A percentile compares a stretch with the other conserved stretches of the same genome.
Evolutionary conservation across 2,888 invertebrate genomes (phyloP).

Genomic region (Nudaria mundana): DNA sequence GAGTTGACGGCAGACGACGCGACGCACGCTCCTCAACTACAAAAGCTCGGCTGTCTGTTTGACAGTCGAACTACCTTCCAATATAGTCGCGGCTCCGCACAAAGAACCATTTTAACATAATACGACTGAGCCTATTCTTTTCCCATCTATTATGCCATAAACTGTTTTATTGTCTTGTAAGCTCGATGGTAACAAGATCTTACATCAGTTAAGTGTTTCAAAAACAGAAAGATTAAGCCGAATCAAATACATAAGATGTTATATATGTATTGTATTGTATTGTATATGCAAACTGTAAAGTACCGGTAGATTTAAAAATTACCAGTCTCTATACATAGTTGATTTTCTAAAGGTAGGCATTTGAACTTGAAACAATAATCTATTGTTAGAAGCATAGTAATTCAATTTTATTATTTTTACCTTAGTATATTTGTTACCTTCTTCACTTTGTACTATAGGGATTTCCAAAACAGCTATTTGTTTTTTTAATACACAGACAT

Average conservation of each 20-base stretch:
- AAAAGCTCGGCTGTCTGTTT: slow-evolving; percentile 35
- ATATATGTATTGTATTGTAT: too few relatives aligned
- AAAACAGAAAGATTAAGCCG: slow-evolving; percentile 16
- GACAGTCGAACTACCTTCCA: slow-evolving; percentile 43
- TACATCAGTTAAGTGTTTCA: slow-evolving; percentile 33
- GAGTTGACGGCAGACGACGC: slow-evolving; percentile 29
- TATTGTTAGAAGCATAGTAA: too few relatives aligned
- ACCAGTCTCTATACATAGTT: too few relatives aligned
- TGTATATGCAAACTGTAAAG: too few relatives aligned
- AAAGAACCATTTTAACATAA: slow-evolving; percentile 70
- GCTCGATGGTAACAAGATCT: slow-evolving; percentile 47
- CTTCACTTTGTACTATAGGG: too few relatives aligned
- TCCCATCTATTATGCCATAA: slow-evolving; percentile 46
- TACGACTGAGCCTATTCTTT: slow-evolving; percentile 56
- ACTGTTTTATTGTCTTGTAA: slow-evolving; percentile 56
- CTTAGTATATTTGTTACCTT: too few relatives aligned
- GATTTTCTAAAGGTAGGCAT: too few relatives aligned
- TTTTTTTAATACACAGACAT: too few relatives aligned
- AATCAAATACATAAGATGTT: neutral
- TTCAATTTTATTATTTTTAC: too few relatives aligned
- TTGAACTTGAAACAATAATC: too few relatives aligned
- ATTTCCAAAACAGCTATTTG: too few relatives aligned
- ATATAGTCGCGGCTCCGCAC: slow-evolving; percentile 41
- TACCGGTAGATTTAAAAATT: too few relatives aligned
- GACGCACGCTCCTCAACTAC: slow-evolving; percentile 21